phyloP scores from a whole-genome alignment of 2,797 vertebrate genomes.

The Diglossa cyanea region DNA sequence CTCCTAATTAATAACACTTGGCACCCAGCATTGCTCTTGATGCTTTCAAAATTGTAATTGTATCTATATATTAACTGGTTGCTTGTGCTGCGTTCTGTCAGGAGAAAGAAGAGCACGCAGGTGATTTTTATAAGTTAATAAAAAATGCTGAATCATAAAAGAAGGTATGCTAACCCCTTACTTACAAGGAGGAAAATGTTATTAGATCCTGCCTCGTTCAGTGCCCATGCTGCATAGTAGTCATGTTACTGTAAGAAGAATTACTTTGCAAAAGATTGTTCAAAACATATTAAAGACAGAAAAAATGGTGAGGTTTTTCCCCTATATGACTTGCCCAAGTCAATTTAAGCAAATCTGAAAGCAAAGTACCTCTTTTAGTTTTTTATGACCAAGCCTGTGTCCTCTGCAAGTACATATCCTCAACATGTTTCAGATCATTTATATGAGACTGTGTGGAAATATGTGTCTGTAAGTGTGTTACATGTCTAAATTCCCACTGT shows the following conservation, averaged over 20 bases:
- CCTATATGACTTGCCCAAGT: neutral
- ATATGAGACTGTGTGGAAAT: neutral
- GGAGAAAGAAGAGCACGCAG: neutral
- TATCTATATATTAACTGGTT: neutral
- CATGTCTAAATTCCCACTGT: neutral
- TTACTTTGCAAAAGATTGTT: neutral
- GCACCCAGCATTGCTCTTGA: neutral
- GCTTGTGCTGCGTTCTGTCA: neutral
- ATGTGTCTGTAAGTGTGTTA: rapidly evolving
- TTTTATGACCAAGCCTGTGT: neutral
- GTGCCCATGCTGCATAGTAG: rapidly evolving
- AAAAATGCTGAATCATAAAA: neutral
- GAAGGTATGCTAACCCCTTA: neutral
- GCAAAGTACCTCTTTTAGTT: neutral
- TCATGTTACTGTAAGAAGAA: neutral
- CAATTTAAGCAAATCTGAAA: neutral
- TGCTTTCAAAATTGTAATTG: neutral
- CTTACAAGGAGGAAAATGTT: neutral
- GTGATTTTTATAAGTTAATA: neutral
- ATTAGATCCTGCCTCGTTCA: neutral
- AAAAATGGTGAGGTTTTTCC: rapidly evolving
- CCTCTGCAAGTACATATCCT: neutral
- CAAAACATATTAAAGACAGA: neutral
- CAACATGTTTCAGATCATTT: neutral
- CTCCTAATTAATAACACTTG: neutral